Evolutionary conservation across 2,113 vertebrate species (phyloP).

Genomic region (Macquaria ambigua): DNA sequence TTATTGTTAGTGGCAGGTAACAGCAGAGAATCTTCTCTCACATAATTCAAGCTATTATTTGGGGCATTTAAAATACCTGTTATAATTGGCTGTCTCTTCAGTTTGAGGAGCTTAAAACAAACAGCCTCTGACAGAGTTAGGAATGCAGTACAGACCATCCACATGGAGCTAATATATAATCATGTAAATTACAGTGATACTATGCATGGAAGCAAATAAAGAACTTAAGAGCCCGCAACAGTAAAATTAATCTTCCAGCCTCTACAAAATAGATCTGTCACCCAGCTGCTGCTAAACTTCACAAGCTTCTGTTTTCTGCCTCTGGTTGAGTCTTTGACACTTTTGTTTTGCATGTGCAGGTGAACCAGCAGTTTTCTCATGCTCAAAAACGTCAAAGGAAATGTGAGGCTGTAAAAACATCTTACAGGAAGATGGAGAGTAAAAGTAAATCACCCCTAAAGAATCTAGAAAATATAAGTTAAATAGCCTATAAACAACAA

Average conservation of each 20-base stretch:
- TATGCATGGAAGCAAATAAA: background rate
- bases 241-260: background rate
- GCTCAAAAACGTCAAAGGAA: slow-evolving; percentile 12
- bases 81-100: slow-evolving; percentile 19
- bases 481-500: background rate
- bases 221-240: background rate
- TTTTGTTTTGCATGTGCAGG: slow-evolving; percentile 41
- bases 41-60: slow-evolving; percentile 35
- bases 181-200: slow-evolving; percentile 38
- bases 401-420: slow-evolving; percentile 4
- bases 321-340: slow-evolving; percentile 24
- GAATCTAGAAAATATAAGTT: background rate
- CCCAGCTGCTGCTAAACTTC: background rate
- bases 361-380: slow-evolving; percentile 27
- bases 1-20: slow-evolving; percentile 25
- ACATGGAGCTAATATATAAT: slow-evolving; percentile 37
- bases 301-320: slow-evolving; percentile 10
- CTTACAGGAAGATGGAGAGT: background rate
- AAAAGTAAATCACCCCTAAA: background rate
- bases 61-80: slow-evolving; percentile 31
- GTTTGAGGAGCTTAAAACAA: slow-evolving; percentile 27
- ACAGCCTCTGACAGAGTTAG: slow-evolving; percentile 18
- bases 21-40: slow-evolving; percentile 6
- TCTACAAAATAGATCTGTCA: background rate
- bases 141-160: slow-evolving; percentile 32